Evolutionary conservation across 2,113 vertebrate species (phyloP), one percentile per base, ranked within the genome.

Genomic region (Podiceps cristatus): DNA sequence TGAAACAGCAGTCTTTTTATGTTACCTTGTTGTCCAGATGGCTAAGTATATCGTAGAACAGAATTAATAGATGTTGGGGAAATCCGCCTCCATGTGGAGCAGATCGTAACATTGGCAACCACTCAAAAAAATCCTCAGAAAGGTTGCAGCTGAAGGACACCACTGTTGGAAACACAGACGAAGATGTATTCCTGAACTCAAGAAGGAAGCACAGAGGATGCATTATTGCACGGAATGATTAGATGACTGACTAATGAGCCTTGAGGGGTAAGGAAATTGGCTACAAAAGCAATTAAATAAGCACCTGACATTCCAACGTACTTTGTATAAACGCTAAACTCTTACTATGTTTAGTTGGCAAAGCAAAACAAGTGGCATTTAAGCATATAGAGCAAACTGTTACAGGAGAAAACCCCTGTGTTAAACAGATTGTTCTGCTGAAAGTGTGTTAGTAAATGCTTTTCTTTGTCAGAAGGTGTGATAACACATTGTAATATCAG

Each of bases 231-330:
- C 95, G 86, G 86, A 93, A 93, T 97, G 97, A 98, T 97, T 96
- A 97, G 94, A 96, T 96, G 94, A 94, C 95, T 96, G 95, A 95
- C 97, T 98, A 98, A 98, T 98, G 97, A 98, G 96, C 92, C 98
- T 97, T 98, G 93, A 98, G 98, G 95, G 97, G 93, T 96, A 96
- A 90, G 95, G 86, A 98, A 97, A 97, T 92, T 89, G 92, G 96
- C 96, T 97, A 68, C 93, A 96, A 95, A 98, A 96, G 87, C 91
- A 96, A 98, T 98, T 98, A 97, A 96, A 96, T 72, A 71, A 92
- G 93, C 92, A 80, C 93, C 95, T 97, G 96, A 94, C 93, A 87
- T 97, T 96, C 95, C 94, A 60, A 14, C 44, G 87, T 95, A 85
- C 81, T 94, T 90, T 90, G 49, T 60, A 75, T 53, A 94, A 97